Base-by-base conservation (phyloP, 1,140 invertebrate species). In the Monomorium pharaonis region DNA sequence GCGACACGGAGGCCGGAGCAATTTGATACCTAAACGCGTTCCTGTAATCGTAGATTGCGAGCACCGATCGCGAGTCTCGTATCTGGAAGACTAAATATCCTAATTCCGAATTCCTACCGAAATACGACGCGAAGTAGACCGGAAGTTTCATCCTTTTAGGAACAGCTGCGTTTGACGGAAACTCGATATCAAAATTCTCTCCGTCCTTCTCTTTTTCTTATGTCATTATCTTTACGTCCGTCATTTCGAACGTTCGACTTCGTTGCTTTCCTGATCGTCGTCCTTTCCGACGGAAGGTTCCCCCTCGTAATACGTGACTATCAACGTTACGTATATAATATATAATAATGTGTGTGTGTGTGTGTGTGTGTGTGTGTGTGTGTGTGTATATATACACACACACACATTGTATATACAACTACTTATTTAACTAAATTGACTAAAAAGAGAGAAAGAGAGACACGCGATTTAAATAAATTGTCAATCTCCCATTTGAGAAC, bases 111-210 rank as follows among this genome's bases (percentile, higher is more conserved):
- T 30, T 24, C 3, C 30, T 18, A 27, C 18, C 7, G 67, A 83
- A 74, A 58, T 83, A 44, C n/a, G 16, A 56, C 42, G 30, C 21
- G 18, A 58, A 83, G 14, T 83, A 74, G 51, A 58, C 24, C 24
- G 49, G 67, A 58, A 47, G 67, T 83, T 74, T 58, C 49, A 33
- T 27, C 21, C 51, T 47, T 83, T 83, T 24, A 27, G 78, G 49
- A 81, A 56, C 78, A 56, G 51, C 67, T 74, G 78, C 54, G 14
- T 60, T 24, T 58, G 67, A 83, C 78, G 78, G 78, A 47, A 83
- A 72, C 51, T 74, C 78, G 67, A 83, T 83, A 83, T 60, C 51
- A 58, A 83, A 74, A 83, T 83, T 83, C 27, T 72, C 24, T 5
- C 12, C 44, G 30, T 51, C 18, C 18, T 30, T 51, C 18, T 70